These are phyloP conservation scores for Oopsacas minuta DNA, from an alignment of 37 sponge, comb jelly and placozoan species.

Conservation along the genomic window DNA sequence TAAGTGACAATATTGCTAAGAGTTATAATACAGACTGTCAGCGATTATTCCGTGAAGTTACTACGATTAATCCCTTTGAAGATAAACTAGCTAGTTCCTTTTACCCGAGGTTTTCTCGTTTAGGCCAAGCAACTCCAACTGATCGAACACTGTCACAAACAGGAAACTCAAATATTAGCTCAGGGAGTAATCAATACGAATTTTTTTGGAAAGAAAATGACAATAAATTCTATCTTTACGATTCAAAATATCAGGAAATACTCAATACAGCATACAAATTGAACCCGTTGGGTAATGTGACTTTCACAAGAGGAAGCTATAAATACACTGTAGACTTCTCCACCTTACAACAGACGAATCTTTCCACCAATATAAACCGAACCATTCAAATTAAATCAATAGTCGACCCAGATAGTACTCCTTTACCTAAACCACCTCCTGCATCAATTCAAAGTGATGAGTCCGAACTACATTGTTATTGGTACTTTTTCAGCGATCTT, in stretches of 20 bases:
- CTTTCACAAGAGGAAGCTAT: neutral
- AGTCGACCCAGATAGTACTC: neutral
- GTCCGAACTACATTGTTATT: neutral
- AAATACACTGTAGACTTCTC: constrained; percentile 32
- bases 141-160: neutral
- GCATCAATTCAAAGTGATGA: neutral
- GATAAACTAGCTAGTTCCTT: neutral
- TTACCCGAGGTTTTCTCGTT: neutral
- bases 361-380: constrained; percentile 10
- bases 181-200: neutral
- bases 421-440: constrained; percentile 7
- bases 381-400: neutral
- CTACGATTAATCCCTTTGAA: neutral
- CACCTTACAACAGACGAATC: constrained; percentile 48
- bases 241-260: neutral
- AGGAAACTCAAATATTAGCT: neutral
- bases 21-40: neutral
- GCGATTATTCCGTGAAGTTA: neutral
- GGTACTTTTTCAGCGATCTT: neutral
- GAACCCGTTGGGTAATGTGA: constrained; percentile 16
- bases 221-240: neutral
- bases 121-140: neutral
- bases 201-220: constrained; percentile 6
- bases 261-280: neutral
- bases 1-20: neutral